Percentiles rank a stretch among this genome's conserved stretches.
phyloP scores from a whole-genome alignment of 2,113 vertebrate genomes.

The Perccottus glenii region DNA sequence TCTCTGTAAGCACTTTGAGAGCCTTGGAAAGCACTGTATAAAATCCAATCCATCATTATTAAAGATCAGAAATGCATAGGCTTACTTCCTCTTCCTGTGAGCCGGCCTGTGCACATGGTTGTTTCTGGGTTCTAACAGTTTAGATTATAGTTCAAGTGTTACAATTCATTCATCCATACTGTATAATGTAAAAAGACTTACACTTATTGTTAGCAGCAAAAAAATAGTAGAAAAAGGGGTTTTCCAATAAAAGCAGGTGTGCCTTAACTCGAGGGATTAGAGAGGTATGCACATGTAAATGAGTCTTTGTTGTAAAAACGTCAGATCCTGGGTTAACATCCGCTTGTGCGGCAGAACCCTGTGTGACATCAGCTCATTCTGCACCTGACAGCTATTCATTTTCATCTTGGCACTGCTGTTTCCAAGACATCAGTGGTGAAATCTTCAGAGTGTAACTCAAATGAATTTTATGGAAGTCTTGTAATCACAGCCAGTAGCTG shows the following conservation, averaged over 20 bases:
- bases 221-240: slow-evolving; percentile 1
- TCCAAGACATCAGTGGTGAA: slow-evolving; percentile 23
- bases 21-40: no score
- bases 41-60: no score
- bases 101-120: no score
- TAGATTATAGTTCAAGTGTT: no score
- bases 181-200: neutral
- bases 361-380: slow-evolving; percentile 16
- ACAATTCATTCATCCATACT: no score
- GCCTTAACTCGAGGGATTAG: neutral
- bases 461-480: slow-evolving; percentile 16
- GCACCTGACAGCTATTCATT: slow-evolving; percentile 17
- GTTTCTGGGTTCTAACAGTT: no score
- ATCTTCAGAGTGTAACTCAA: slow-evolving; percentile 19
- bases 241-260: slow-evolving; percentile 1
- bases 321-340: neutral
- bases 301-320: neutral
- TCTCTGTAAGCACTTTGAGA: no score
- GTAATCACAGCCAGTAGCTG: slow-evolving; percentile 34
- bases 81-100: no score
- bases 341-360: neutral
- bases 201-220: slow-evolving; percentile 2
- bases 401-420: neutral
- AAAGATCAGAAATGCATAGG: no score
- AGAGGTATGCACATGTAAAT: neutral